Evolutionary conservation across 1,140 invertebrate species (phyloP).

Genomic region (Sipha flava): DNA sequence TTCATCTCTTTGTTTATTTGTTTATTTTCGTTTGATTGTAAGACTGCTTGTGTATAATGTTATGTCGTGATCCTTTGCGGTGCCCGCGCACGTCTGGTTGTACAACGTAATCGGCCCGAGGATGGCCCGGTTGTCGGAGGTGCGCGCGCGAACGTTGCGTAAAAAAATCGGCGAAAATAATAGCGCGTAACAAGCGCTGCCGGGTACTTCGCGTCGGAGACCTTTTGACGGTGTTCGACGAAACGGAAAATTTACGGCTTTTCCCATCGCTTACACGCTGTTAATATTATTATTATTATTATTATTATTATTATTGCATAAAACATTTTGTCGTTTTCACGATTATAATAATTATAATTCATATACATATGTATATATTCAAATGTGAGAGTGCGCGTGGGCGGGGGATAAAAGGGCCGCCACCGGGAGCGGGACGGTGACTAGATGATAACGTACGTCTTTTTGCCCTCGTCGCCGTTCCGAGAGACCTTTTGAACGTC

Average conservation of each 20-base stretch:
- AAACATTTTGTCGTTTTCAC: not conserved
- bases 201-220: not conserved
- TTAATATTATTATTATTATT: not conserved
- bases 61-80: too few relatives aligned
- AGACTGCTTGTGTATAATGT: too few relatives aligned
- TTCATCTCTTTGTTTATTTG: too few relatives aligned
- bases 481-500: conserved; percentile 16
- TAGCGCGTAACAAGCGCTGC: not conserved
- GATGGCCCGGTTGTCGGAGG: too few relatives aligned
- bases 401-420: not conserved
- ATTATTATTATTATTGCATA: conserved; percentile 8
- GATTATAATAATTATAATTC: not conserved
- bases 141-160: too few relatives aligned
- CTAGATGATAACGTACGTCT: not conserved
- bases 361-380: conserved; percentile 10
- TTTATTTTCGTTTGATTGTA: not conserved
- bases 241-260: conserved; percentile 1
- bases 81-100: too few relatives aligned
- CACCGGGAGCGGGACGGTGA: not conserved
- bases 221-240: conserved; percentile 23
- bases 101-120: too few relatives aligned
- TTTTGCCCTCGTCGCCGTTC: not conserved
- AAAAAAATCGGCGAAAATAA: not conserved
- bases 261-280: not conserved
- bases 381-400: not conserved